Conservation (phyloP, 2,888 invertebrate genomes). For the Hemistola chrysoprasaria region DNA sequence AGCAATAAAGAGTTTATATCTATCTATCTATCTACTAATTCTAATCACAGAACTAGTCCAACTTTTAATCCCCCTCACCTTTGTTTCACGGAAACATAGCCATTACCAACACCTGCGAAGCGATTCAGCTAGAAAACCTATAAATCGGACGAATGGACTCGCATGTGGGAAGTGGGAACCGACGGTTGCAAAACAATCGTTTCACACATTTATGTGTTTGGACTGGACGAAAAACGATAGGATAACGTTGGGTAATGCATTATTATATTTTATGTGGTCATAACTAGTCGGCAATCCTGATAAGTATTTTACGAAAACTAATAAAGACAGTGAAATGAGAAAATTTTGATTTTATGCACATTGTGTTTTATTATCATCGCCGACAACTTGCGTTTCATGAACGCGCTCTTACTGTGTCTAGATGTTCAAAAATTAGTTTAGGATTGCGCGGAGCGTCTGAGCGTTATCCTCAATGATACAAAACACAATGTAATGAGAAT, state of each 20-base stretch:
- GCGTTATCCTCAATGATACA: no score
- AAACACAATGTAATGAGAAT: no score
- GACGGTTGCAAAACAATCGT: conserved; percentile 44
- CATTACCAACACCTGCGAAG: conserved; percentile 62
- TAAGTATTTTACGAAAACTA: no score
- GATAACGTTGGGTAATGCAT: conserved; percentile 21
- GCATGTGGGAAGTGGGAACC: conserved; percentile 57
- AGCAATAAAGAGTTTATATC: no score
- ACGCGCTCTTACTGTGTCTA: no score
- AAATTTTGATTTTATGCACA: no score
- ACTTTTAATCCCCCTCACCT: conserved; percentile 32
- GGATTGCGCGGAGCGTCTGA: no score
- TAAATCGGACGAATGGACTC: conserved; percentile 54
- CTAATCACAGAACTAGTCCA: conserved; percentile 9
- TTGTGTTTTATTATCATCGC: no score
- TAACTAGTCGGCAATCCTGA: conserved; percentile 14
- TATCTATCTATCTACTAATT: no score
- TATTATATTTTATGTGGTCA: conserved; percentile 26
- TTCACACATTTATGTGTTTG: conserved; percentile 27
- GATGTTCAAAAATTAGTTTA: no score
- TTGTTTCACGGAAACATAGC: conserved; percentile 33
- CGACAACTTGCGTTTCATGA: no score
- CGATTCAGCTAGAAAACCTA: conserved; percentile 53
- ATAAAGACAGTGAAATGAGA: no score
- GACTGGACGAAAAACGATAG: conserved; percentile 12